Percentiles rank a stretch among this genome's conserved stretches.
Evolutionary conservation across 2,113 vertebrate genomes (phyloP).

Genomic region (Colius striatus): DNA sequence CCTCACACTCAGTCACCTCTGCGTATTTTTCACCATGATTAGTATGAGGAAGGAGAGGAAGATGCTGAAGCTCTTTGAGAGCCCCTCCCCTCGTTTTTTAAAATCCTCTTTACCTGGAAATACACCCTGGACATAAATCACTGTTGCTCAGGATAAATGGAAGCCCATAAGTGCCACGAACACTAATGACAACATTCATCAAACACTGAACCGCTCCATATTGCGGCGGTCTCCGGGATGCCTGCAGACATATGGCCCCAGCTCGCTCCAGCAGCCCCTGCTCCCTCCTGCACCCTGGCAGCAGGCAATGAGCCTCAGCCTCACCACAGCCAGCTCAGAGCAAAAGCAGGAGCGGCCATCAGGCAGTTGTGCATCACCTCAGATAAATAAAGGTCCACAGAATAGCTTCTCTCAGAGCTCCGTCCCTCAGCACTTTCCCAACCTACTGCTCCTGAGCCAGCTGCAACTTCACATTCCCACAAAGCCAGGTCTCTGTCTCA

Average conservation of each 20-base stretch:
- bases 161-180: constrained; percentile 66
- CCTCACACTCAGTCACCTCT: background rate
- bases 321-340: background rate
- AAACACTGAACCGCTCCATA: constrained; percentile 66
- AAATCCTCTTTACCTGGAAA: constrained; percentile 54
- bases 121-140: constrained; percentile 66
- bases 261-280: constrained; percentile 39
- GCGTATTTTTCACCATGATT: background rate
- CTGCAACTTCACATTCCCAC: background rate
- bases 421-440: background rate
- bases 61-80: constrained; percentile 2
- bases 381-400: background rate
- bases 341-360: background rate
- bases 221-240: constrained; percentile 38
- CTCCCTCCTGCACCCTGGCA: background rate
- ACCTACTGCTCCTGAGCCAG: background rate
- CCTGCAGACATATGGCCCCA: constrained; percentile 53
- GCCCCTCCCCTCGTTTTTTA: background rate
- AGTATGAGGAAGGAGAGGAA: background rate
- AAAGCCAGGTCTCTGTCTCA: accelerated
- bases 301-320: background rate
- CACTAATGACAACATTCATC: constrained; percentile 78
- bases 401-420: background rate
- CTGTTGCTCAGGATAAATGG: constrained; percentile 71
- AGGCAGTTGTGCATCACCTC: accelerated